Conservation (phyloP, 1,140 invertebrate genomes). For the Heliothis subflexa region DNA sequence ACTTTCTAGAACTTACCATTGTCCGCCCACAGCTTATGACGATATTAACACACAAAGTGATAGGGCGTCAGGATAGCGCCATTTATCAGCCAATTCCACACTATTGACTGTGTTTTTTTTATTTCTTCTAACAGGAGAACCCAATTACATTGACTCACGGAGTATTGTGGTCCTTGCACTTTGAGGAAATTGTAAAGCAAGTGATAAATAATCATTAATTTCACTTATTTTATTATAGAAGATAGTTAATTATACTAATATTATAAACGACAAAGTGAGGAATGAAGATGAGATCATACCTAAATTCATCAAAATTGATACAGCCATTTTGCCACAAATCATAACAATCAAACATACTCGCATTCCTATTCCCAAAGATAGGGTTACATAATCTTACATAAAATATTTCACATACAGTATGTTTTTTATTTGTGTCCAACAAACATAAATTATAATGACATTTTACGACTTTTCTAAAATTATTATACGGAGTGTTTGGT, state of each 20-base stretch:
- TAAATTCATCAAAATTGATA: too few relatives aligned
- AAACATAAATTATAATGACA: conserved; percentile 30
- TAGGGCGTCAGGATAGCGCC: conserved; percentile 7
- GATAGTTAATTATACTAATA: too few relatives aligned
- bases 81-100: conserved; percentile 21
- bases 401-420: background rate
- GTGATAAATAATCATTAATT: background rate
- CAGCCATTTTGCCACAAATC: too few relatives aligned
- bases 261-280: too few relatives aligned
- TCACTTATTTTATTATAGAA: too few relatives aligned
- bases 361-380: too few relatives aligned
- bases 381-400: too few relatives aligned
- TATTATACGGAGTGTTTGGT: conserved; percentile 27
- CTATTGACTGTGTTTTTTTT: conserved; percentile 5
- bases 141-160: background rate
- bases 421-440: conserved; percentile 4
- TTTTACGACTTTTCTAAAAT: conserved; percentile 34
- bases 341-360: too few relatives aligned
- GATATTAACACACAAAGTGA: conserved; percentile 35
- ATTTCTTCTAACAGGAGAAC: background rate
- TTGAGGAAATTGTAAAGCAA: background rate
- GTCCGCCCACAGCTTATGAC: conserved; percentile 9
- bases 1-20: background rate
- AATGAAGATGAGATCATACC: too few relatives aligned
- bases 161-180: background rate